Evolutionary conservation across 1,140 invertebrate genomes (phyloP), one percentile per base, ranked within the genome.

Genomic region (Monochamus saltuarius): DNA sequence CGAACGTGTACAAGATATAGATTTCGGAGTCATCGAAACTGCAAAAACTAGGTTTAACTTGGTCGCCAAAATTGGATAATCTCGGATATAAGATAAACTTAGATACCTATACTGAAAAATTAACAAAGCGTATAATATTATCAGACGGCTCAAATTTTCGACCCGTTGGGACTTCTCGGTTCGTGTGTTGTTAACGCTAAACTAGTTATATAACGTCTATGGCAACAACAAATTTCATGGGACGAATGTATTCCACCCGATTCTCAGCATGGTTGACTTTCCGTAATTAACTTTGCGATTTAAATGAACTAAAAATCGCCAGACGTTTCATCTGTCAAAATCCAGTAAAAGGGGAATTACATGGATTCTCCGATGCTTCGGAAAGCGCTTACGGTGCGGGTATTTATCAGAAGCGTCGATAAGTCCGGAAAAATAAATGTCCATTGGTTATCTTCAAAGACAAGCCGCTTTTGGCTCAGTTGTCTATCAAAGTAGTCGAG

Each of bases 111-210:
- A 53, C n/a, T 70, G 66, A 13, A 36, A 39, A 16, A 13, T 7
- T 46, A 11, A 60, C 58, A 2, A 80, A 78, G 66, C 62, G 74
- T 36, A 51, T 10, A 16, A 65, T 80, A 8, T 50, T 80, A 47
- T 76, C 76, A 10, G 61, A 67, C 64, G 17, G 50, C 66, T 9
- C 58, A 68, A 47, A 65, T 81, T 29, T 82, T 77, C 61, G 80
- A 82, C 64, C 79, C 79, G 10, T 60, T 79, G 11, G 79, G 78
- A 17, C 60, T 78, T 11, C 14, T 79, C 9, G 62, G 68, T 19
- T 76, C 79, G 19, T 39, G 76, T 7, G 70, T 71, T n/a, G 40
- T 56, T 11, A 40, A 37, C 8, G 40, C 59, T 10, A 56, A 61
- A 35, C 4, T 61, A 6, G n/a, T 61, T 13, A 45, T 61, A 36